Evolutionary conservation across 2,113 vertebrate species (phyloP), one percentile per base, ranked within the genome.

Genomic region (Peromyscus californicus): DNA sequence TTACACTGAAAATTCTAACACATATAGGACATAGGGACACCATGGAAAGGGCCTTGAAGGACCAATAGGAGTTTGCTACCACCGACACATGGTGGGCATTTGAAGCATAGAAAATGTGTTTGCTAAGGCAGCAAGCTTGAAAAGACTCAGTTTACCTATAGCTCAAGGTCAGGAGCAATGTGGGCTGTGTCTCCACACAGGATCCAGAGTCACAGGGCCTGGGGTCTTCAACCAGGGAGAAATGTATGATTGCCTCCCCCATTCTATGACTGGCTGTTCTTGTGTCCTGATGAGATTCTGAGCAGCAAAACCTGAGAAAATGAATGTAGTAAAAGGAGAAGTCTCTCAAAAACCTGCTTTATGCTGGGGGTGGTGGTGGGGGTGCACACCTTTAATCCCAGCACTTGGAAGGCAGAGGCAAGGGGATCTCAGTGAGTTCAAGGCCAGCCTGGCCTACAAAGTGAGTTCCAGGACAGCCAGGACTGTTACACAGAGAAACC

Each of bases 101-200:
- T 72, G 92, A 90, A 89, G 67, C 42, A 94, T 69, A 95, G 79
- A 90, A 88, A 94, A 85, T 22, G 12, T 59, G 54, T 78, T 70
- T 86, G 24, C 51, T 88, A 88, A 91, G 65, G 51, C 12, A 91
- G 91, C n/a, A 82, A 91, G 33, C 45, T 89, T 89, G 48, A 36
- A 67, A 94, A 91, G 36, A 65, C 7, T 51, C 51, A 93, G 59
- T 22, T 70, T 17, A 42, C 57, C 69, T 42, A 21, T 1, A 36
- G 45, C 36, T 12, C 31, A 13, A 61, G 63, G n/a, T 24, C 13
- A 51, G 26, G 57, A n/a, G 36, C 31, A 4, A 1, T 4, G 6
- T 0, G 4, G 72, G 48, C 7, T 12, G 4, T 39, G 3, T 4
- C 16, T 31, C 6, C 21, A 6, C 3, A 1, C 4, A 31, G 3